A percentile compares a stretch with the other conserved stretches of the same genome.
These are phyloP conservation scores for Epizoanthus ramosus DNA, from an alignment of 92 coral and sea anemone genomes.

Conservation along the genomic window DNA sequence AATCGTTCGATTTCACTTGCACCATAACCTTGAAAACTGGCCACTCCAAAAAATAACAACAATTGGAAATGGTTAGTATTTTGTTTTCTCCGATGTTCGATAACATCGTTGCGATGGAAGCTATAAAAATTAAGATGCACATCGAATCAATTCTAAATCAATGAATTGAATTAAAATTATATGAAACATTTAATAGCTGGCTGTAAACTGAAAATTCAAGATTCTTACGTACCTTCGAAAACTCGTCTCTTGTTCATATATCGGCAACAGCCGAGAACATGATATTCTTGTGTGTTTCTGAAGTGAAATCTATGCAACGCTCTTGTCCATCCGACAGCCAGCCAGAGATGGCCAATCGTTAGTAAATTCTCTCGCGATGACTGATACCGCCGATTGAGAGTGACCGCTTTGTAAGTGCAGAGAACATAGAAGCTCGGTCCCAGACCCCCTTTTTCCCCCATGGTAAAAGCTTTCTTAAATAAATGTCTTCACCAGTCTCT, in stretches of 20 bases:
- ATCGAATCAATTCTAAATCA: conserved; percentile 2
- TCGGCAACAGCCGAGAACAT: background rate
- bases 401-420: too few relatives aligned
- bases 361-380: background rate
- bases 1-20: conserved; percentile 9
- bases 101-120: background rate
- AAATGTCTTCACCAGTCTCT: conserved; percentile 2
- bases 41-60: background rate
- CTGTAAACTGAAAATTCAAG: conserved; percentile 6
- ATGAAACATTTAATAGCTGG: background rate
- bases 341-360: too few relatives aligned
- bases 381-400: too few relatives aligned
- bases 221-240: conserved; percentile 16
- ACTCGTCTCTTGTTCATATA: conserved; percentile 10
- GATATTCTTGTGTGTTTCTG: background rate
- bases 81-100: background rate
- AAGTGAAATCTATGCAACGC: too few relatives aligned
- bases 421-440: too few relatives aligned
- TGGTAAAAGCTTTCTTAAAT: background rate
- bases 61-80: background rate
- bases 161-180: too few relatives aligned
- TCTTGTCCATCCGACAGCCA: too few relatives aligned
- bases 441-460: too few relatives aligned
- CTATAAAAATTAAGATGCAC: conserved; percentile 1
- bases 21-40: conserved; percentile 6